Conservation (phyloP, 1,140 invertebrate species). For the Agrilus planipennis region DNA sequence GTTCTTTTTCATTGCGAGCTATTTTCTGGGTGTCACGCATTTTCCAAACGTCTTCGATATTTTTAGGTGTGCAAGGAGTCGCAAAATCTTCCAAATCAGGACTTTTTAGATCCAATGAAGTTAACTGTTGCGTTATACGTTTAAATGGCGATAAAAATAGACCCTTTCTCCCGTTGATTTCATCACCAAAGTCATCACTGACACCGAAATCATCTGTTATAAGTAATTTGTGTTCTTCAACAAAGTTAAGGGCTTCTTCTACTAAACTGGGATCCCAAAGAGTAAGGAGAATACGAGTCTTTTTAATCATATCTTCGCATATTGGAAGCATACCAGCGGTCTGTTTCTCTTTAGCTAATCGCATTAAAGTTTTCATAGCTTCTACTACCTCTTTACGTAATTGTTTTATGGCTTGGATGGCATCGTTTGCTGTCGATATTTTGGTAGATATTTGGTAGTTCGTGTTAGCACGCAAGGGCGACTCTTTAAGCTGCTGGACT, state of each 20-base stretch:
- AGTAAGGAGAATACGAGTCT: slow-evolving; percentile 64
- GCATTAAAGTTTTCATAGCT: slow-evolving; percentile 62
- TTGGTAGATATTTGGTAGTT: slow-evolving; percentile 54
- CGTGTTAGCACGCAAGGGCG: slow-evolving; percentile 44
- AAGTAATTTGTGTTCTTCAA: slow-evolving; percentile 60
- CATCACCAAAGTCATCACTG: slow-evolving; percentile 28
- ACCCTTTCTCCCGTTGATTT: slow-evolving; percentile 24
- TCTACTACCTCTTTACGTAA: slow-evolving; percentile 64
- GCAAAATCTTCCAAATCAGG: slow-evolving; percentile 61
- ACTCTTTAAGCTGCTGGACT: slow-evolving; percentile 71
- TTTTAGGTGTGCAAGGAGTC: slow-evolving; percentile 51
- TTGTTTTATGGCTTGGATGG: slow-evolving; percentile 65
- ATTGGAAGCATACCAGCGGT: slow-evolving; percentile 61
- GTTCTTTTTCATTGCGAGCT: slow-evolving; percentile 5
- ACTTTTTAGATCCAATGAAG: slow-evolving; percentile 51
- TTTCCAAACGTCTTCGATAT: slow-evolving; percentile 44
- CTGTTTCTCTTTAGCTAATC: slow-evolving; percentile 57
- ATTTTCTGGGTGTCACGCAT: slow-evolving; percentile 2
- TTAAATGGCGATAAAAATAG: slow-evolving; percentile 58
- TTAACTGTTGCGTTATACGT: slow-evolving; percentile 63
- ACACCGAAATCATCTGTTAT: slow-evolving; percentile 34
- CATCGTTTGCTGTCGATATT: slow-evolving; percentile 68
- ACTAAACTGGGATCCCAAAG: slow-evolving; percentile 74
- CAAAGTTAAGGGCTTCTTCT: slow-evolving; percentile 69
- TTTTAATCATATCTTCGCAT: slow-evolving; percentile 65